Percentiles rank a stretch among this genome's conserved stretches.
These are phyloP conservation scores for Nymphalis polychloros DNA, from an alignment of 2,888 invertebrate species.

Conservation along the genomic window DNA sequence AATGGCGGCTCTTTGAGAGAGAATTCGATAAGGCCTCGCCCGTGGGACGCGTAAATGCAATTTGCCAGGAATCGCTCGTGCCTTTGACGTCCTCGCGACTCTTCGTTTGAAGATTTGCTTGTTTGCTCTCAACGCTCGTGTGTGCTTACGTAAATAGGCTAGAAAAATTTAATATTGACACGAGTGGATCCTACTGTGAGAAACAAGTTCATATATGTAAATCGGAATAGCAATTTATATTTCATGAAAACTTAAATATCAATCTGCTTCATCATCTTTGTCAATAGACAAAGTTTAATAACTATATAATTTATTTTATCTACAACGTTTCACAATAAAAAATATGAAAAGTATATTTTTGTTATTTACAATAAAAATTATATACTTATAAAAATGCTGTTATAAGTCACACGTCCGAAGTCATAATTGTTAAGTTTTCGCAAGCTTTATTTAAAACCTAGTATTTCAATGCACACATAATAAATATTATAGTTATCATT, in stretches of 20 bases:
- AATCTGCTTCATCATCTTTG: background rate
- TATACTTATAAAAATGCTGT: too few relatives aligned
- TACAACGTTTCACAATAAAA: too few relatives aligned
- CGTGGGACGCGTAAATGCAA: constrained; percentile 80
- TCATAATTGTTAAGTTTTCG: too few relatives aligned
- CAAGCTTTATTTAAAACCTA: too few relatives aligned
- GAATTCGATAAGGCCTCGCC: constrained; percentile 76
- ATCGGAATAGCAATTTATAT: background rate
- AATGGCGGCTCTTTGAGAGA: constrained; percentile 78
- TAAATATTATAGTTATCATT: too few relatives aligned
- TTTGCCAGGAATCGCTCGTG: constrained; percentile 75
- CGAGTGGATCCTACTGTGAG: constrained; percentile 16
- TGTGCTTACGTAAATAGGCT: constrained; percentile 40
- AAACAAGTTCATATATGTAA: constrained; percentile 10
- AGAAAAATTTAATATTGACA: constrained; percentile 34
- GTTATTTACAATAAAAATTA: too few relatives aligned
- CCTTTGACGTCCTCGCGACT: constrained; percentile 70
- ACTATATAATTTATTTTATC: too few relatives aligned
- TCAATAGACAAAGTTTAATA: background rate
- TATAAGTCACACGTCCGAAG: too few relatives aligned
- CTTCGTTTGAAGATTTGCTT: constrained; percentile 54
- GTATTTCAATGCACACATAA: too few relatives aligned
- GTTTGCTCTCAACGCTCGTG: constrained; percentile 35
- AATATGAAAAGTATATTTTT: too few relatives aligned
- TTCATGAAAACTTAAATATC: constrained; percentile 6